Evolutionary conservation across 2,113 vertebrate genomes (phyloP), one percentile per base, ranked within the genome.

Genomic region (Penelope pileata): DNA sequence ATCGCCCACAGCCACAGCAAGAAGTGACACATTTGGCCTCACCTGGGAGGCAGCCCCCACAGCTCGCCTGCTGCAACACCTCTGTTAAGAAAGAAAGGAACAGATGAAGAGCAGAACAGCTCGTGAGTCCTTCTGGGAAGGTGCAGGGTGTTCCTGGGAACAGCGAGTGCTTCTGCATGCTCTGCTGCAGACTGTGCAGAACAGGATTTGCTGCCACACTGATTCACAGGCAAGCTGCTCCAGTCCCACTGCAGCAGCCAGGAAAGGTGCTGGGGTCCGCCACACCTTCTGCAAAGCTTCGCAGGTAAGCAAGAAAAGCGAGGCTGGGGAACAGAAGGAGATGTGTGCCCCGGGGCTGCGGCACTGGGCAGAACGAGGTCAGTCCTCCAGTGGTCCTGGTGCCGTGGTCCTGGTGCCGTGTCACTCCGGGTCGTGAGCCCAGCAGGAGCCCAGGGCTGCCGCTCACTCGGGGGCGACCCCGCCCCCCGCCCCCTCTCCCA

Each of bases 291-390:
- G 83, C 14, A 74, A 29, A 68, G 66, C 45, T 45, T 93, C 67
- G 21, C 77, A 70, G 59, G 50, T 79, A 95, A 69, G 78, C 45
- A 16, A 83, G 50, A 89, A 90, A 86, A 92, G 75, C 4, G 15
- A 93, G 53, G 34, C 72, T 85, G 85, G 63, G 73, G 62, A 83
- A 66, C 73, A 67, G 53, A 48, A 93, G 50, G 40, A 85, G 42
- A 75, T 53, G 74, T 34, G 45, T 76, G 64, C 68, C 91, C 79
- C 88, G 38, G 69, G 74, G 83, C 87, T 89, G 96, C 68, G 88
- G 95, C 66, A 66, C 23, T 54, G 91, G 56, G 83, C 90, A 93
- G 89, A 88, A 27, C 75, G 63, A 86, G 67, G 73, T 47, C 77
- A 29, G n/a, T 90, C 92, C 95, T 32, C 70, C 48, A 59, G 91